Evolutionary conservation across 2,113 vertebrate species (phyloP).

Genomic region (Probosciger aterrimus): DNA sequence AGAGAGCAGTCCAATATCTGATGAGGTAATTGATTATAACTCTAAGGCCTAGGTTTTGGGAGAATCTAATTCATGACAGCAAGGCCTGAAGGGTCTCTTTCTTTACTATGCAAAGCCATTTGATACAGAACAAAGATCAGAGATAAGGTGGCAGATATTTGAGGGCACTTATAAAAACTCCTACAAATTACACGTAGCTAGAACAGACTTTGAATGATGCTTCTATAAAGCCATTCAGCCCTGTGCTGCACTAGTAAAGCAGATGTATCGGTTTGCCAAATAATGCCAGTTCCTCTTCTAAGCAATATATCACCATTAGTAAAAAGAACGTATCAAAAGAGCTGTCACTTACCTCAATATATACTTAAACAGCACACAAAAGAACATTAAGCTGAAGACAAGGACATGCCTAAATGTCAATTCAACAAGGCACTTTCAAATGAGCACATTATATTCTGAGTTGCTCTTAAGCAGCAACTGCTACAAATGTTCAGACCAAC

Average conservation of each 20-base stretch:
- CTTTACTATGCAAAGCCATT: background rate
- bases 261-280: background rate
- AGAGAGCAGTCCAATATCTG: background rate
- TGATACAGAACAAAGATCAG: background rate
- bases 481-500: background rate
- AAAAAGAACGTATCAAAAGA: background rate
- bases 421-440: background rate
- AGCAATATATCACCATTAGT: background rate
- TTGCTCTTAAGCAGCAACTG: background rate
- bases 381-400: background rate
- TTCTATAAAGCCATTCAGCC: background rate
- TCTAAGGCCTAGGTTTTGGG: background rate
- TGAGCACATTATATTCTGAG: fast-evolving
- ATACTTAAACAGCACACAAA: background rate
- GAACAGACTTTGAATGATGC: too few species aligned
- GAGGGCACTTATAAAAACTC: background rate
- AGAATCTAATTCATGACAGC: background rate
- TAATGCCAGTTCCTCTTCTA: background rate
- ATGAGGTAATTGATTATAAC: background rate
- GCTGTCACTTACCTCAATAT: background rate
- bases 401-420: background rate
- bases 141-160: background rate
- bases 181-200: background rate
- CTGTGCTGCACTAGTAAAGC: background rate
- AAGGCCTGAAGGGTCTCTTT: background rate